These are phyloP conservation scores for Xenopus borealis DNA, from an alignment of 2,113 vertebrate species.

Conservation along the genomic window DNA sequence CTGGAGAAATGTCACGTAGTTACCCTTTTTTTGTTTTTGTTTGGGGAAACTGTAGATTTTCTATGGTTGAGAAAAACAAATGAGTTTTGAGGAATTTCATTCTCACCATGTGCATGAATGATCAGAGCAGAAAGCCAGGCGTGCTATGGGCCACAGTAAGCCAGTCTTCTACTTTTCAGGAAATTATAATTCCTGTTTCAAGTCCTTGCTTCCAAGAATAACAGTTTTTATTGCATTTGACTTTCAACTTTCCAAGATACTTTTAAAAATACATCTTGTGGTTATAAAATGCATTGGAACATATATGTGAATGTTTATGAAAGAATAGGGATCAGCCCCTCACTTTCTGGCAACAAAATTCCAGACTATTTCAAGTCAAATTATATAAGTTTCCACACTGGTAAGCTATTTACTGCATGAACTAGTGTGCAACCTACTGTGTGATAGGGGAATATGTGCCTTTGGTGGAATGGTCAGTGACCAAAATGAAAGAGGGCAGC, in stretches of 20 bases:
- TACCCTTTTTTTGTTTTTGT: too few species aligned
- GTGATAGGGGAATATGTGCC: too few species aligned
- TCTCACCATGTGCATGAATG: too few species aligned
- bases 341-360: constrained; percentile 4
- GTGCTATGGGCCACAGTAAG: background rate
- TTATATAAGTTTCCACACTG: background rate
- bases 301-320: background rate
- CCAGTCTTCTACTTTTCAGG: constrained; percentile 1
- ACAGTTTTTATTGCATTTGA: constrained; percentile 16
- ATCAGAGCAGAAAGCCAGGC: constrained; percentile 1
- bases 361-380: constrained; percentile 1
- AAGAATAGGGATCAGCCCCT: background rate
- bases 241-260: constrained; percentile 8
- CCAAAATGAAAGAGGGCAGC: too few species aligned
- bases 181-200: constrained; percentile 32
- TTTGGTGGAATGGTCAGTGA: too few species aligned
- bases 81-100: too few species aligned
- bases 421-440: too few species aligned
- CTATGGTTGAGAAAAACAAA: too few species aligned
- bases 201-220: constrained; percentile 18
- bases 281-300: background rate
- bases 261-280: constrained; percentile 3
- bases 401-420: background rate
- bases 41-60: too few species aligned
- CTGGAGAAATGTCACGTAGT: too few species aligned